Conservation (phyloP, 2,113 vertebrate genomes). For the Gobio gobio region DNA sequence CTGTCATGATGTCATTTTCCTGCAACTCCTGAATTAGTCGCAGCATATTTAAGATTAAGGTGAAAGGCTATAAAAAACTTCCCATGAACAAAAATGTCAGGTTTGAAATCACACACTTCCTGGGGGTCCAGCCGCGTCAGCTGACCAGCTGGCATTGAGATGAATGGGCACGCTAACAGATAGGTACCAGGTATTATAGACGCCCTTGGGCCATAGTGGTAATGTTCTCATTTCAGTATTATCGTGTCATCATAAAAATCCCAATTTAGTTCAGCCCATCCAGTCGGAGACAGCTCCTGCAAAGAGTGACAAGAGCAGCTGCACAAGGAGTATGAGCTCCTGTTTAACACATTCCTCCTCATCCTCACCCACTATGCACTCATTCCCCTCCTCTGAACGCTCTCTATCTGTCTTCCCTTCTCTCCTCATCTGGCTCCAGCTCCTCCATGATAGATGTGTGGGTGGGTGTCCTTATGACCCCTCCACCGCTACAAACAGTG, state of each 20-base stretch:
- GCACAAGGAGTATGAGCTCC: constrained; percentile 45
- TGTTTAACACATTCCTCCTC: constrained; percentile 63
- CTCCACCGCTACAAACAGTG: constrained; percentile 69
- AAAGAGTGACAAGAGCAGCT: constrained; percentile 25
- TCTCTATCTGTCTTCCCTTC: constrained; percentile 55
- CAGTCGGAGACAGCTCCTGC: constrained; percentile 11
- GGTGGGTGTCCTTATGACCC: constrained; percentile 71
- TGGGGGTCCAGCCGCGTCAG: not conserved
- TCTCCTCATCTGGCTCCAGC: constrained; percentile 62
- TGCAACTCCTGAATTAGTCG: not conserved
- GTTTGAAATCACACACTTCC: constrained; percentile 6
- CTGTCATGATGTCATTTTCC: not conserved
- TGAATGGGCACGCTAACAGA: not conserved
- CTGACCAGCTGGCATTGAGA: not conserved
- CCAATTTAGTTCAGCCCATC: constrained; percentile 12
- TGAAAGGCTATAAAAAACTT: not conserved
- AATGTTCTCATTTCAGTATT: constrained; percentile 13
- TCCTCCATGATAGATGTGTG: constrained; percentile 72
- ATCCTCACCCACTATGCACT: constrained; percentile 63
- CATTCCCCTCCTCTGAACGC: constrained; percentile 57
- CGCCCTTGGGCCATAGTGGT: not conserved
- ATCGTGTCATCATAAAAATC: constrained; percentile 33
- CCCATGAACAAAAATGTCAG: constrained; percentile 5
- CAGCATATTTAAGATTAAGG: not conserved
- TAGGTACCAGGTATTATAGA: constrained; percentile 16